Evolutionary conservation across 2,113 vertebrate genomes (phyloP).

Genomic region (Tylochromis polylepis): DNA sequence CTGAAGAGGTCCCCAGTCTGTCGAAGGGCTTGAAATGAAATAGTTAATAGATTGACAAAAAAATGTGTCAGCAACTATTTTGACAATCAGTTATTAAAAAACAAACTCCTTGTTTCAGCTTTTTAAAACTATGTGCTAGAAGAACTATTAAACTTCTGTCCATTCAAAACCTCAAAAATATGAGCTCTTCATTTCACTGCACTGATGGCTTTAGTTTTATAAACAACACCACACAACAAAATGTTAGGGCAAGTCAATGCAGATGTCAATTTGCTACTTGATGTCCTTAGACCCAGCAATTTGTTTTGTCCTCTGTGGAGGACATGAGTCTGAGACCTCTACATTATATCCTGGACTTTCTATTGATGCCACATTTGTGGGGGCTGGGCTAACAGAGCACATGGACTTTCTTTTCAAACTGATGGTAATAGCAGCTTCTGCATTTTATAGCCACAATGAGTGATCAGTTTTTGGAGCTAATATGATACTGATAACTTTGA

Average conservation of each 20-base stretch:
- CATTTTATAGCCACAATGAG: too few species aligned
- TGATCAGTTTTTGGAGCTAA: too few species aligned
- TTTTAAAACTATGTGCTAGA: background rate
- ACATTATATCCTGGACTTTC: too few species aligned
- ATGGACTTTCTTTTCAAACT: too few species aligned
- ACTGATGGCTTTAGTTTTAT: background rate
- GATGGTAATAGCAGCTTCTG: too few species aligned
- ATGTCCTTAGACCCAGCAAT: background rate
- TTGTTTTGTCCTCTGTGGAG: too few species aligned
- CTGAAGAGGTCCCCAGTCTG: background rate
- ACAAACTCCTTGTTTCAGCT: too few species aligned
- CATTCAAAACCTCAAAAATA: background rate
- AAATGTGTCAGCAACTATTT: background rate
- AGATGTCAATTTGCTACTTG: background rate
- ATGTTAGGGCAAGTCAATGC: background rate
- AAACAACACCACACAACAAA: background rate
- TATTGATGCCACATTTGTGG: too few species aligned
- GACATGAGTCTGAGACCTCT: too few species aligned
- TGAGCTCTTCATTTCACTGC: background rate
- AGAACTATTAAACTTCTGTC: background rate
- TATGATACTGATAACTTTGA: too few species aligned
- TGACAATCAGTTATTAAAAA: background rate
- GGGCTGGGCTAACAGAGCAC: too few species aligned
- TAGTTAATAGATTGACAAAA: background rate
- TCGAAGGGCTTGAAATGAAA: background rate